Evolutionary conservation across 2,113 vertebrate species (phyloP), one percentile per base, ranked within the genome.

Genomic region (Clupea harengus): DNA sequence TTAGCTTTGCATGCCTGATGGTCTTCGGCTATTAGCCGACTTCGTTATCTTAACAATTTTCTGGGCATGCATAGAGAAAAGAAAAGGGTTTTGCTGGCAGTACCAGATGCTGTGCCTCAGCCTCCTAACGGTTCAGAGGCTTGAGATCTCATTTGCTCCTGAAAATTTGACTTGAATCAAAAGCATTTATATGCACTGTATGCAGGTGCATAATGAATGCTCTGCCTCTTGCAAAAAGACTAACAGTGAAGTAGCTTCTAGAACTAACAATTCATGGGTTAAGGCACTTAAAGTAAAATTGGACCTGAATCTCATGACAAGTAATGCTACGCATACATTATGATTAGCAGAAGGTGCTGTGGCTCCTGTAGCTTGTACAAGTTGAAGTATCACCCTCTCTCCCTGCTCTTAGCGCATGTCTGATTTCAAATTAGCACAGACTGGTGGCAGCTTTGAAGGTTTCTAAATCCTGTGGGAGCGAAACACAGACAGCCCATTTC

Each of bases 381-480:
- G 72, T 72, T 28, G 15, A 78, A 39, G 28, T 78, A 13, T 78
- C 72, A 39, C 25, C 72, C 72, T 32, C 72, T 60, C 32, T 78
- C 32, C 28, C 72, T 25, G 8, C 22, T 85, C 67, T 85, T 52
- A 50, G 45, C 44, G 11, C 45, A 67, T 78, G 72, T 78, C 72
- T 78, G 72, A 39, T 78, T 39, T 78, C 28, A 78, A 78, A 78
- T 78, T 78, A 78, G 72, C 72, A 78, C 72, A 78, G 25, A 72
- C 25, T 39, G 25, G 72, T 78, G 72, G 28, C 72, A 78, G 72
- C 28, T 78, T 32, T 32, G 32, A 78, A 78, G 10, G 72, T 78
- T 78, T 39, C 28, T 11, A n/a, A 49, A 18, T 20, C 7, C 22
- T 20, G 0, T 6, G 20, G 45, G 45, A 75, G 57, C 25, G 44